phyloP scores from a whole-genome alignment of 2,797 vertebrate species.

The Pelodytes ibericus region DNA sequence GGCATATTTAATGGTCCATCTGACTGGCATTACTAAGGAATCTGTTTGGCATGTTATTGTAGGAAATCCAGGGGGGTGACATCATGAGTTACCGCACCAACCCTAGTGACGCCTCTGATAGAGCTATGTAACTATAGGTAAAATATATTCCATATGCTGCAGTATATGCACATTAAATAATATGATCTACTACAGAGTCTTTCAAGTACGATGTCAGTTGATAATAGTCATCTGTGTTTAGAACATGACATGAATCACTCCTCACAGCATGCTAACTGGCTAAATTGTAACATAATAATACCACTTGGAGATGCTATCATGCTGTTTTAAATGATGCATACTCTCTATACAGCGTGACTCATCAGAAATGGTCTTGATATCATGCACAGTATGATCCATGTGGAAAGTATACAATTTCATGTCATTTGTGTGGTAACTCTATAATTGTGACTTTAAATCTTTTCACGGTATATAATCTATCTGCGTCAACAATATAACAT shows the following conservation, averaged over 20 bases:
- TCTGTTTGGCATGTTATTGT: too few relatives aligned
- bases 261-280: slow-evolving; percentile 7
- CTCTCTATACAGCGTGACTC: not conserved
- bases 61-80: too few relatives aligned
- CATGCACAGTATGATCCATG: too few relatives aligned
- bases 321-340: slow-evolving; percentile 38
- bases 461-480: too few relatives aligned
- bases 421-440: not conserved
- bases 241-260: slow-evolving; percentile 23
- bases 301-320: slow-evolving; percentile 25
- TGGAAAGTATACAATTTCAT: slow-evolving; percentile 2
- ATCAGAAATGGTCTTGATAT: not conserved
- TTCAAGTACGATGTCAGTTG: slow-evolving; percentile 11
- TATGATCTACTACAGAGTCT: slow-evolving; percentile 2
- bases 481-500: too few relatives aligned
- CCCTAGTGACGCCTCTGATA: too few relatives aligned
- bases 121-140: too few relatives aligned
- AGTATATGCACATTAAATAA: slow-evolving; percentile 12
- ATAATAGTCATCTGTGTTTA: slow-evolving; percentile 15
- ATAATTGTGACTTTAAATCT: not conserved
- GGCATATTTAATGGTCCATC: too few relatives aligned
- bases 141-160: too few relatives aligned
- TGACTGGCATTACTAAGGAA: too few relatives aligned
- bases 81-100: too few relatives aligned
- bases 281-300: slow-evolving; percentile 32